Percentiles rank a stretch among this genome's conserved stretches.
Conservation (phyloP, 2,888 invertebrate species). For the Oscheius onirici region DNA sequence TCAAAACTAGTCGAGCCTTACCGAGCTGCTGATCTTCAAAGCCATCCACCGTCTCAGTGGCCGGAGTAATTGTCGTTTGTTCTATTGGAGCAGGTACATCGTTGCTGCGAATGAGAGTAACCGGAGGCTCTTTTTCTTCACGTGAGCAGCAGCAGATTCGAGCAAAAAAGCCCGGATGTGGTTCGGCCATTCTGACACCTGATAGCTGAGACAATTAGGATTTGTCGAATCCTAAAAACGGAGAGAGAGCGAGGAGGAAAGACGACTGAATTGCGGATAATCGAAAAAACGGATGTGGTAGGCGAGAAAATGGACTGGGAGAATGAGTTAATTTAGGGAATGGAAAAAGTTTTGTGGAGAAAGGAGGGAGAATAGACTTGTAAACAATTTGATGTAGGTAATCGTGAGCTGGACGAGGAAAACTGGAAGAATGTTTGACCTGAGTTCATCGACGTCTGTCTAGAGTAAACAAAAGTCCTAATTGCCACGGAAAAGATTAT, state of each 20-base stretch:
- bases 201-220: slow-evolving; percentile 16
- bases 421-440: too few species aligned
- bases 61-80: slow-evolving; percentile 12
- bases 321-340: too few species aligned
- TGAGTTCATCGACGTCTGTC: too few species aligned
- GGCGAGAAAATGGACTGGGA: too few species aligned
- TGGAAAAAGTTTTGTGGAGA: too few species aligned
- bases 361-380: too few species aligned
- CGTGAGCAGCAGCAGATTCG: slow-evolving; percentile 26
- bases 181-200: slow-evolving; percentile 18
- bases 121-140: slow-evolving; percentile 19
- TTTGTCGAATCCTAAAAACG: neutral
- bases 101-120: slow-evolving; percentile 14
- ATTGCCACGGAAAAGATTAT: too few species aligned
- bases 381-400: too few species aligned
- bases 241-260: neutral
- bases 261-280: too few species aligned
- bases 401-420: too few species aligned
- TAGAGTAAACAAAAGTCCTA: too few species aligned
- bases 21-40: slow-evolving; percentile 6
- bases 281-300: too few species aligned
- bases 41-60: slow-evolving; percentile 30
- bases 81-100: neutral
- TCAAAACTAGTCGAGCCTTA: neutral
- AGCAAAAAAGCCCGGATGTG: slow-evolving; percentile 18